Percentiles rank a stretch among this genome's conserved stretches.
phyloP scores from a whole-genome alignment of 2,113 vertebrate genomes.

The Podarcis muralis region DNA sequence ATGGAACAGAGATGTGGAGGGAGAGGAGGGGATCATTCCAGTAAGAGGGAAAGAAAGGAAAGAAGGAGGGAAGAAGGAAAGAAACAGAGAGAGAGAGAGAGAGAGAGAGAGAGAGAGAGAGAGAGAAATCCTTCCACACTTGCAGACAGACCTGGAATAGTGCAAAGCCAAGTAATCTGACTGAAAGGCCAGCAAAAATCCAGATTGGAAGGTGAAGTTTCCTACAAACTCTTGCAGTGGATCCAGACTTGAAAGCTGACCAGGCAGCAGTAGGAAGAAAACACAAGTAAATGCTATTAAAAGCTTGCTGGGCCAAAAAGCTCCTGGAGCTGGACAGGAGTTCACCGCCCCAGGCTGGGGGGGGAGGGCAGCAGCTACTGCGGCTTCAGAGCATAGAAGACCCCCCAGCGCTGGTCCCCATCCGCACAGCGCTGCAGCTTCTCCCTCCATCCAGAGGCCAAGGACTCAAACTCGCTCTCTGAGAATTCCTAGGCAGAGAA shows the following conservation, averaged over 20 bases:
- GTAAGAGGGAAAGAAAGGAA: no score
- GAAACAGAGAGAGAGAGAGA: background rate
- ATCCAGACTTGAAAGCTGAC: background rate
- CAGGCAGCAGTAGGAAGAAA: background rate
- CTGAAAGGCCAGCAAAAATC: background rate
- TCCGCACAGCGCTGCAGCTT: slow-evolving; percentile 79
- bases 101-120: no score
- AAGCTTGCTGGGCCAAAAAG: background rate
- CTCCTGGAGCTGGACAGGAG: background rate
- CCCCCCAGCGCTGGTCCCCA: slow-evolving; percentile 84
- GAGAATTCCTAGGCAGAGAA: slow-evolving; percentile 77
- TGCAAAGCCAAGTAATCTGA: background rate
- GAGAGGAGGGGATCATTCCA: background rate
- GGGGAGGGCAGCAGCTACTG: background rate
- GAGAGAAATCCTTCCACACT: no score
- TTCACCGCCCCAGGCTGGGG: fast-evolving
- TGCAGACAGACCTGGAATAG: background rate
- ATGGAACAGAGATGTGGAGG: background rate
- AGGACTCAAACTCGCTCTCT: slow-evolving; percentile 77
- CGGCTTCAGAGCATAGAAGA: slow-evolving; percentile 77
- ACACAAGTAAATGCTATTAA: background rate
- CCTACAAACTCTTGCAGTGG: background rate
- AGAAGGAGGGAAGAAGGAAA: background rate
- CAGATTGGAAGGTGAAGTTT: background rate
- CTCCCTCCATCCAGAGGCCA: slow-evolving; percentile 79